Conservation (phyloP, 2,113 vertebrate genomes). For the Sylvilagus bachmani region DNA sequence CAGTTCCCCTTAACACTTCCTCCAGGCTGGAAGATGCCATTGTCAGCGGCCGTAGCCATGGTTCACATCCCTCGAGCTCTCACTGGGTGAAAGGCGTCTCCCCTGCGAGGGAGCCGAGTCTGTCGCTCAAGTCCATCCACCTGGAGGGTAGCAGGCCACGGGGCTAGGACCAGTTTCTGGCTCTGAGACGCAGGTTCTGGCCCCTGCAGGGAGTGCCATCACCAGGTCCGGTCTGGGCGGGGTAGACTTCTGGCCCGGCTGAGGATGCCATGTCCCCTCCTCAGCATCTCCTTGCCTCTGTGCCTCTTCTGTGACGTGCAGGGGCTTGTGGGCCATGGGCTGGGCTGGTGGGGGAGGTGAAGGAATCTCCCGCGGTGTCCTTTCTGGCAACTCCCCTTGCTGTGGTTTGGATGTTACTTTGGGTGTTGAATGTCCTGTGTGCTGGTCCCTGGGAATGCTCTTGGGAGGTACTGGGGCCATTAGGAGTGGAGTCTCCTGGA, state of each 20-base stretch:
- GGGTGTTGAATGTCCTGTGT: no score
- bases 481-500: no score
- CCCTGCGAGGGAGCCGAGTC: background rate
- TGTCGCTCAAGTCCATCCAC: background rate
- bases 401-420: no score
- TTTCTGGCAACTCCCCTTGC: background rate
- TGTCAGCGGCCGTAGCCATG: slow-evolving; percentile 66
- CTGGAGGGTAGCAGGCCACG: background rate
- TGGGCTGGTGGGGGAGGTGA: background rate
- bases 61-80: background rate
- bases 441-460: no score
- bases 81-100: background rate
- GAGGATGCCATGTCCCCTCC: background rate
- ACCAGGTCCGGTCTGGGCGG: background rate
- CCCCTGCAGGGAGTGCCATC: no score
- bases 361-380: background rate
- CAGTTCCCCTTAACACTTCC: slow-evolving; percentile 81
- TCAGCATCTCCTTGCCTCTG: background rate
- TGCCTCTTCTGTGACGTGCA: rapidly evolving
- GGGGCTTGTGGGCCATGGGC: background rate
- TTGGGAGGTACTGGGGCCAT: no score
- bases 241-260: background rate
- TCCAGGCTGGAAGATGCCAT: slow-evolving; percentile 69
- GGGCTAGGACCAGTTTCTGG: background rate
- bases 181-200: background rate